Evolutionary conservation across 2,113 vertebrate species (phyloP).

Genomic region (Scomber scombrus): DNA sequence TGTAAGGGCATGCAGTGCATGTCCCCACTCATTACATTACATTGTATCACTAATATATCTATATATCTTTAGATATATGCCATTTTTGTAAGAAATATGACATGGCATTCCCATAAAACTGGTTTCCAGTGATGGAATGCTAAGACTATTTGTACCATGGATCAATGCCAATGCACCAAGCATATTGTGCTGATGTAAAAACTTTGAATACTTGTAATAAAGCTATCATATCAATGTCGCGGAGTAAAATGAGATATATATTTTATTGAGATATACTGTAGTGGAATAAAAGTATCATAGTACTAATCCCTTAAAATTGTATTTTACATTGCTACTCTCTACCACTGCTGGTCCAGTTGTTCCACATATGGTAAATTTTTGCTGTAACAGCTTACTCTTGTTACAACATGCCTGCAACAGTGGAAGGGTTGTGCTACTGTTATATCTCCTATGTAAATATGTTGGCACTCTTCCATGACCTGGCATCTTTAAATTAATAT

Average conservation of each 20-base stretch:
- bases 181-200: too few species aligned
- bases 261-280: too few species aligned
- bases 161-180: too few species aligned
- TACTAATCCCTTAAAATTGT: too few species aligned
- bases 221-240: background rate
- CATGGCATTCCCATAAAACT: too few species aligned
- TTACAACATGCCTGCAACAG: constrained; percentile 49
- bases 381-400: constrained; percentile 37
- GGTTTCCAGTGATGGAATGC: too few species aligned
- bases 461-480: background rate
- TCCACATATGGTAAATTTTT: constrained; percentile 60
- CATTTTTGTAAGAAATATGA: too few species aligned
- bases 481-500: constrained; percentile 13
- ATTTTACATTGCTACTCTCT: background rate
- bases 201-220: too few species aligned
- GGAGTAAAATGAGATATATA: background rate
- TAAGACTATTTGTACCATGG: too few species aligned
- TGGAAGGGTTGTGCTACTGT: constrained; percentile 13
- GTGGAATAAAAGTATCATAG: background rate
- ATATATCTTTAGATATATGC: too few species aligned
- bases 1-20: background rate
- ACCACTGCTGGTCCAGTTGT: background rate
- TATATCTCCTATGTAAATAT: constrained; percentile 32
- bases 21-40: background rate
- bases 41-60: too few species aligned